Evolutionary conservation across 2,113 vertebrate genomes (phyloP), one percentile per base, ranked within the genome.

Genomic region (Saguinus midas): DNA sequence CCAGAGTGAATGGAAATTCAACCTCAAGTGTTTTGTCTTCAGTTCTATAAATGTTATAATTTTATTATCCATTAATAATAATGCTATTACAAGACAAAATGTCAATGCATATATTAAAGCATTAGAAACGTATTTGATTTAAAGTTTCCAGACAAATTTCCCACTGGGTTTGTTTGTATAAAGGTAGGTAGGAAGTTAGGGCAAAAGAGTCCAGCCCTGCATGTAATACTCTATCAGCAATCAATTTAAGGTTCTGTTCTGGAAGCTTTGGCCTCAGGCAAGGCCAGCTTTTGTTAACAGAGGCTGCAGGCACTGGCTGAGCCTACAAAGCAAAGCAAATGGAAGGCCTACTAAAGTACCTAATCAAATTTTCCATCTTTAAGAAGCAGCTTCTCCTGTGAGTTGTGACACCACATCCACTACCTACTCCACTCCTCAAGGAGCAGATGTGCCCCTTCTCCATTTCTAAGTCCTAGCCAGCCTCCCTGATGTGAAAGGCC

Each of bases 271-370:
- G 91, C 96, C 96, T 93, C 72, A 40, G 97, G 97, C 95, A 94
- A 97, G 96, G 96, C 95, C 89, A 94, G 94, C 82, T 87, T 96
- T 96, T 95, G 91, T 93, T 96, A 89, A 84, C 86, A 84, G 95
- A 93, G 91, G 92, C 96, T 96, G 87, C 80, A 88, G 96, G 93
- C 87, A 48, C 87, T 45, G 85, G 90, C 80, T 95, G 96, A 91
- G 90, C 83, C 87, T 72, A 92, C 95, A 81, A 96, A 95, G 97
- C 91, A 91, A 76, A 89, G 73, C 35, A 23, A 93, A 86, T 5
- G 61, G 93, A 97, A 95, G 61, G 68, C 58, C 66, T 70, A 94
- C 78, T 58, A 79, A 91, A 96, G 86, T 73, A 73, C 82, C 91
- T 91, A 82, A 96, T 96, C 95, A 93, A 94, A 95, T 79, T 89